phyloP scores from a whole-genome alignment of 2,113 vertebrate genomes.

The Oncorhynchus tshawytscha region DNA sequence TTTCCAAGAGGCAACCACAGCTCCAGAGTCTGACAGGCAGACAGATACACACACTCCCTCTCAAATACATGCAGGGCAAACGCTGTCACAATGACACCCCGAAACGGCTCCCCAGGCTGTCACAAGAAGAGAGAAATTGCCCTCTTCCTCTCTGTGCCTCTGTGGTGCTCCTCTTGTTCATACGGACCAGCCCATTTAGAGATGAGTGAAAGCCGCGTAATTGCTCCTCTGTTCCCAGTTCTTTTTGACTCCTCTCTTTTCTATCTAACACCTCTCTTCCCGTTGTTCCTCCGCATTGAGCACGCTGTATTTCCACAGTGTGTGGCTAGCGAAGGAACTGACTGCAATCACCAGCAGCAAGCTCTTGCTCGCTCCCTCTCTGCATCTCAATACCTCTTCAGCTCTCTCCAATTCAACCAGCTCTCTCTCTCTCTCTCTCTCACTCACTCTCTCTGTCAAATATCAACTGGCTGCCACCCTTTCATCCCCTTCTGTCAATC shows the following conservation, averaged over 20 bases:
- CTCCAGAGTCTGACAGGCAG: not conserved
- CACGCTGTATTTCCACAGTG: conserved; percentile 29
- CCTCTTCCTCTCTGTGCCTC: not conserved
- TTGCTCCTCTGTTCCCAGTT: conserved; percentile 12
- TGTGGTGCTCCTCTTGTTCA: not conserved
- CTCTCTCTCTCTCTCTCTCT: conserved; percentile 4
- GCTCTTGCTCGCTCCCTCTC: not conserved
- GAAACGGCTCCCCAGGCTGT: conserved; percentile 34
- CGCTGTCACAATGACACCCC: conserved; percentile 22
- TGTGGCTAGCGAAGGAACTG: conserved; percentile 34
- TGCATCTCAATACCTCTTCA: conserved; percentile 18
- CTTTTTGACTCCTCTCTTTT: not conserved
- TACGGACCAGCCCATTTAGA: not conserved
- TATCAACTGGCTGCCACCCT: not conserved
- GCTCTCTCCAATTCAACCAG: conserved; percentile 4
- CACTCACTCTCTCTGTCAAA: not conserved
- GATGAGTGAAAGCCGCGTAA: not conserved
- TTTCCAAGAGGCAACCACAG: too few species aligned
- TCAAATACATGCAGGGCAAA: not conserved
- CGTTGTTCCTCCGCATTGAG: conserved; percentile 49
- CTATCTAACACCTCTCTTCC: not conserved
- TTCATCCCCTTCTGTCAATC: conserved; percentile 4
- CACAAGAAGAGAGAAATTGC: not conserved
- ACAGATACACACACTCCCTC: not conserved
- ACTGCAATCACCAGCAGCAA: conserved; percentile 32